Conservation (phyloP, 2,113 vertebrate genomes). For the Dicentrarchus labrax region DNA sequence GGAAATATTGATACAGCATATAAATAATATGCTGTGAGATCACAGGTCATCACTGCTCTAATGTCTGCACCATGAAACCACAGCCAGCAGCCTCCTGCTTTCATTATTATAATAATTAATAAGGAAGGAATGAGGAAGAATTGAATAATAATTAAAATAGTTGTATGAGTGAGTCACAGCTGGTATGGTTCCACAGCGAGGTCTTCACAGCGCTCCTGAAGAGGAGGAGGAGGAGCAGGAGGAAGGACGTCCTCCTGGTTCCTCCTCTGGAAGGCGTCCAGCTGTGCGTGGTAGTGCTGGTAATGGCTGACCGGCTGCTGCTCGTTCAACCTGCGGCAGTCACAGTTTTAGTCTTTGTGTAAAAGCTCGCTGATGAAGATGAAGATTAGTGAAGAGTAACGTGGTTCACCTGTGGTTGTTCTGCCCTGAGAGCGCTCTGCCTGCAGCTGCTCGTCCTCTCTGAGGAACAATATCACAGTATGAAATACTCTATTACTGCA, state of each 20-base stretch:
- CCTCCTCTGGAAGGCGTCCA: constrained; percentile 83
- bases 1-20: neutral
- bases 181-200: constrained; percentile 66
- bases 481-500: no score
- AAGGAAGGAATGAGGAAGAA: no score
- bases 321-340: constrained; percentile 54
- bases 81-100: no score
- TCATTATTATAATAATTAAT: no score
- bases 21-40: no score
- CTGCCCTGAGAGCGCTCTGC: constrained; percentile 42
- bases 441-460: constrained; percentile 67
- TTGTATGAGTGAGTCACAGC: constrained; percentile 66
- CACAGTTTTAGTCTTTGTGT: neutral
- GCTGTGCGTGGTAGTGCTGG: constrained; percentile 83
- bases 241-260: constrained; percentile 38
- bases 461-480: constrained; percentile 17
- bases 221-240: constrained; percentile 27
- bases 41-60: no score
- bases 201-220: constrained; percentile 58
- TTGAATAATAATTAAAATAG: no score
- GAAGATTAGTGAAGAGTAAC: neutral
- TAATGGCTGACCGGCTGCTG: constrained; percentile 79
- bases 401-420: constrained; percentile 37
- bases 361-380: no score
- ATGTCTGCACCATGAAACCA: no score